These are phyloP conservation scores for Nyleta sp. DNA, from an alignment of 2,888 invertebrate genomes.

Conservation along the genomic window DNA sequence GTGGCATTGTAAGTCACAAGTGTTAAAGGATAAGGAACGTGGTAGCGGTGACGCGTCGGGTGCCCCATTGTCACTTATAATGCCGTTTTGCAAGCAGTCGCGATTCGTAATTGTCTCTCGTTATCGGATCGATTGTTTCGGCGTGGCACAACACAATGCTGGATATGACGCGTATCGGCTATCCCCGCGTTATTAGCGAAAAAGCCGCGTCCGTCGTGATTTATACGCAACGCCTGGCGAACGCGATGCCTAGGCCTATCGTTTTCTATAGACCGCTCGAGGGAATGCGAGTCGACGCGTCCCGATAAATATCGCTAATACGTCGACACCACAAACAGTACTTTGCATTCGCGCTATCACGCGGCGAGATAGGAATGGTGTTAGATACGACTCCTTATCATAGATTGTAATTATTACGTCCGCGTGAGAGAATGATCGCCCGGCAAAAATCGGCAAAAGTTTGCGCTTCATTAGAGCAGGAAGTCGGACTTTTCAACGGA, in stretches of 20 bases:
- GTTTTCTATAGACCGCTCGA: constrained; percentile 39
- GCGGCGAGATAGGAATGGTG: constrained; percentile 38
- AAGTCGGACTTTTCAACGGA: too few species aligned
- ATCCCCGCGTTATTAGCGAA: constrained; percentile 46
- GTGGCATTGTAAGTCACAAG: constrained; percentile 39
- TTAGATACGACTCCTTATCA: constrained; percentile 39
- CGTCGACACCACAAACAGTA: constrained; percentile 45
- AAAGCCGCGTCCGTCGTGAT: constrained; percentile 69
- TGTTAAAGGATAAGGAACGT: constrained; percentile 35
- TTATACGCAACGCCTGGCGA: constrained; percentile 67
- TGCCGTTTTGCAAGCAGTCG: constrained; percentile 72
- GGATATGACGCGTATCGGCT: constrained; percentile 69
- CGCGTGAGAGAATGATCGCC: constrained; percentile 24
- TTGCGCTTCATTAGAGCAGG: constrained; percentile 25
- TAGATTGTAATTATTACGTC: constrained; percentile 46
- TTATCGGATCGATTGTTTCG: constrained; percentile 76
- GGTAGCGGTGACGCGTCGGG: constrained; percentile 40
- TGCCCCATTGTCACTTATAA: constrained; percentile 69
- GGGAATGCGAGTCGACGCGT: too few species aligned
- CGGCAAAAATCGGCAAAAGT: background rate
- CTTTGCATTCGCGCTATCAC: too few species aligned
- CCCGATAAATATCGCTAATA: constrained; percentile 62
- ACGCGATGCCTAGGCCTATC: constrained; percentile 36
- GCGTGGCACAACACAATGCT: constrained; percentile 67
- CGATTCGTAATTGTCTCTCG: constrained; percentile 76